phyloP scores from a whole-genome alignment of 2,888 invertebrate genomes.

The Biston betularia region DNA sequence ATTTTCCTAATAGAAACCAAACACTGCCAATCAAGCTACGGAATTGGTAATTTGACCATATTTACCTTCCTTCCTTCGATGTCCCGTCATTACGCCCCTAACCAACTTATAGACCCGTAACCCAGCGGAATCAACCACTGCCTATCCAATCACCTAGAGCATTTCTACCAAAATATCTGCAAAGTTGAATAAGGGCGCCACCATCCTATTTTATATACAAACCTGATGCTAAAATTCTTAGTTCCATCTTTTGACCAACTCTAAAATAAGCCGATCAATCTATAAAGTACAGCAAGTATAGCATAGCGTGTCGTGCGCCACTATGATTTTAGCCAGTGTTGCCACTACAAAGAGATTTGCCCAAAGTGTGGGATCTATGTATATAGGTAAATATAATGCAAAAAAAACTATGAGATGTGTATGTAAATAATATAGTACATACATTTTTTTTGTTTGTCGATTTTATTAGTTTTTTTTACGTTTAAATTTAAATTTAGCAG shows the following conservation, averaged over 20 bases:
- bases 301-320: no score
- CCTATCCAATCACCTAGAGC: conserved; percentile 14
- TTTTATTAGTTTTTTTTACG: no score
- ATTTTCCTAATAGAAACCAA: background rate
- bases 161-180: background rate
- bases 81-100: conserved; percentile 17
- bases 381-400: no score
- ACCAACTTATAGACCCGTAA: conserved; percentile 12
- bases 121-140: conserved; percentile 4
- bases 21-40: conserved; percentile 5
- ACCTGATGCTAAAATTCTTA: background rate
- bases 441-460: no score
- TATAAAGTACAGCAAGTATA: no score
- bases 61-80: conserved; percentile 4
- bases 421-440: no score
- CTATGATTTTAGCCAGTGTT: no score
- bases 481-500: no score
- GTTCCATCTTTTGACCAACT: background rate
- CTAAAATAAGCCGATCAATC: background rate
- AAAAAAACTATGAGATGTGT: no score
- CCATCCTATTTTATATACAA: background rate
- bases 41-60: conserved; percentile 13
- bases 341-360: no score
- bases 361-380: no score
- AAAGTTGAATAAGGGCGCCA: background rate